Base-by-base conservation (phyloP, 2,888 invertebrate species). In the Lepeophtheirus nordmannii region DNA sequence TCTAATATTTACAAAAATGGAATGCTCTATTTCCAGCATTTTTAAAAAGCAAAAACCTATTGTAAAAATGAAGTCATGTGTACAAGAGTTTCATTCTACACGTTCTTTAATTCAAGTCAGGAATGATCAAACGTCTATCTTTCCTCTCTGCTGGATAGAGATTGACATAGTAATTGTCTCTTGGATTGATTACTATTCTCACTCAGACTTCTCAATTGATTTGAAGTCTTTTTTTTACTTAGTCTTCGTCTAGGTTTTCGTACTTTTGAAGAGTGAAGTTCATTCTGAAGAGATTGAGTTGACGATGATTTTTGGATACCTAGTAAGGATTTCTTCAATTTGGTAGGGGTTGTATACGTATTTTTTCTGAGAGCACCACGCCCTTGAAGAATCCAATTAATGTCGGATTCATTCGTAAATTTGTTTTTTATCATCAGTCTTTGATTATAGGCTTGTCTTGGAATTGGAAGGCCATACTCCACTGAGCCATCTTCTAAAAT, bases 331-430 rank as follows among this genome's bases (percentile, higher is more conserved):
- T 46, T 46, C 53, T n/a, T 46, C 53, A 46, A 46, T 1, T 46
- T 46, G 1, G n/a, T 2, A 14, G 53, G 53, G 8, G 17, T 46
- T 14, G n/a, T 5, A 5, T n/a, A 8, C 53, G 5, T 5, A 46
- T 46, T 46, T 17, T n/a, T 46, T 46, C 53, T 2, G 8, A 62
- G 20, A 9, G 17, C 17, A 1, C 68, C 68, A 20, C 62, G 56
- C 7, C 83, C 85, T 40, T 82, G 79, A 67, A 83, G 77, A 65
- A 88, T 82, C 87, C 87, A 88, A 67, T 86, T 85, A 41, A 86
- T 80, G 74, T 88, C 88, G 10, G 84, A 81, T 58, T 84, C 83
- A 58, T 65, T 58, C 9, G 56, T n/a, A 1, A 41, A 38, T 38
- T 61, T 62, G 11, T 23, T 59, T 17, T 17, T 22, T 67, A 58